phyloP scores from a whole-genome alignment of 2,113 vertebrate genomes.

The Melanostigma gelatinosum region DNA sequence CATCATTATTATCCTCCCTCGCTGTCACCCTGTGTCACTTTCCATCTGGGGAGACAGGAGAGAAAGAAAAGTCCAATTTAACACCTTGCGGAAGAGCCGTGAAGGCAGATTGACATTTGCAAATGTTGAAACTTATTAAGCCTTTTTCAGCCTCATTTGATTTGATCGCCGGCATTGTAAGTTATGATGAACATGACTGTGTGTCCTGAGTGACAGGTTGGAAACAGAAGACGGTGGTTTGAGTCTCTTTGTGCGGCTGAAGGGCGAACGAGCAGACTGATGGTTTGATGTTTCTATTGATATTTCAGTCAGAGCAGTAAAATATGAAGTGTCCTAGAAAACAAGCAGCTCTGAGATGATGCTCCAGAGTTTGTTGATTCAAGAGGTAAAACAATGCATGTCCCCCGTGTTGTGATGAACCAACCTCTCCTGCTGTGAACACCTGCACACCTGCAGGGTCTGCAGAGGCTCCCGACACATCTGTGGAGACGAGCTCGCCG shows the following conservation, averaged over 20 bases:
- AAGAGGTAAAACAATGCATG: slow-evolving; percentile 2
- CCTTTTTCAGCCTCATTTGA: slow-evolving; percentile 52
- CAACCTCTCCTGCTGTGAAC: slow-evolving; percentile 21
- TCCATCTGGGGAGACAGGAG: slow-evolving; percentile 84
- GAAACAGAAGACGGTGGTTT: neutral
- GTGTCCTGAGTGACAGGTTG: slow-evolving; percentile 26
- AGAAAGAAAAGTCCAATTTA: slow-evolving; percentile 61
- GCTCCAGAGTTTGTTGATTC: slow-evolving; percentile 20
- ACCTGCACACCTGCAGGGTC: slow-evolving; percentile 18
- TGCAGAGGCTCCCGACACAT: slow-evolving; percentile 20
- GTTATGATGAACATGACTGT: slow-evolving; percentile 59
- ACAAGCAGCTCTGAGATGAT: neutral
- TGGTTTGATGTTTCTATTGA: neutral
- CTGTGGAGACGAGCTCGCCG: neutral
- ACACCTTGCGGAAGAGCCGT: slow-evolving; percentile 36
- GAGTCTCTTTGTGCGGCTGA: slow-evolving; percentile 16
- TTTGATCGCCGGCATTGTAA: slow-evolving; percentile 53
- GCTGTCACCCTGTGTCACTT: slow-evolving; percentile 77
- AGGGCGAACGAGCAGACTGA: neutral
- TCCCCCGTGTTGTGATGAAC: slow-evolving; percentile 11
- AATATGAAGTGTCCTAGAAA: neutral
- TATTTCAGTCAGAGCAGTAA: slow-evolving; percentile 4
- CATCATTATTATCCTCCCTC: slow-evolving; percentile 82
- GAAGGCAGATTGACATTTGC: slow-evolving; percentile 60
- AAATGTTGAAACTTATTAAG: slow-evolving; percentile 57